phyloP scores from a whole-genome alignment of 2,797 vertebrate species.

The Pantherophis alleghaniensis region DNA sequence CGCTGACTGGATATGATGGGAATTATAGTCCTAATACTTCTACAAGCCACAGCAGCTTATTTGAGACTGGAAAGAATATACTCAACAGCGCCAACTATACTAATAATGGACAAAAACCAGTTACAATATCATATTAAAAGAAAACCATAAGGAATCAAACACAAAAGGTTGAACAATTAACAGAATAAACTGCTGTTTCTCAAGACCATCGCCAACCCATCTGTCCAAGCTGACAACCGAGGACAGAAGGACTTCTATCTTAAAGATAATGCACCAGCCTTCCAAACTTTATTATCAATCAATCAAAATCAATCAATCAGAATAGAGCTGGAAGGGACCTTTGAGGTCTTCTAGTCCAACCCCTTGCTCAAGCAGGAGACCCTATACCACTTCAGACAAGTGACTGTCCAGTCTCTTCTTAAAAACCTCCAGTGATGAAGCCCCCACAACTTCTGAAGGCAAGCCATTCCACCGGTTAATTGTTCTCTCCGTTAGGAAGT shows the following conservation, averaged over 20 bases:
- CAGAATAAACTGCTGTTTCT: not conserved
- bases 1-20: not conserved
- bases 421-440: too few relatives aligned
- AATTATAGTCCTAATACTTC: not conserved
- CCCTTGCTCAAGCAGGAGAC: too few relatives aligned
- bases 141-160: not conserved
- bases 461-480: too few relatives aligned
- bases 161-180: too few relatives aligned
- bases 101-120: not conserved
- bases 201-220: not conserved
- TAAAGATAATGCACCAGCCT: not conserved
- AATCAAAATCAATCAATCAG: too few relatives aligned
- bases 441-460: too few relatives aligned
- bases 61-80: not conserved
- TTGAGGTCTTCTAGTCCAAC: too few relatives aligned
- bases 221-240: not conserved
- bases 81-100: not conserved
- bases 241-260: not conserved
- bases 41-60: not conserved
- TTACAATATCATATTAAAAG: not conserved
- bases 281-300: not conserved
- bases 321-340: too few relatives aligned
- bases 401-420: too few relatives aligned
- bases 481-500: too few relatives aligned
- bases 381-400: too few relatives aligned